A percentile compares a stretch with the other conserved stretches of the same genome.
These are phyloP conservation scores for Rhingia campestris DNA, from an alignment of 2,888 invertebrate species.

Conservation along the genomic window DNA sequence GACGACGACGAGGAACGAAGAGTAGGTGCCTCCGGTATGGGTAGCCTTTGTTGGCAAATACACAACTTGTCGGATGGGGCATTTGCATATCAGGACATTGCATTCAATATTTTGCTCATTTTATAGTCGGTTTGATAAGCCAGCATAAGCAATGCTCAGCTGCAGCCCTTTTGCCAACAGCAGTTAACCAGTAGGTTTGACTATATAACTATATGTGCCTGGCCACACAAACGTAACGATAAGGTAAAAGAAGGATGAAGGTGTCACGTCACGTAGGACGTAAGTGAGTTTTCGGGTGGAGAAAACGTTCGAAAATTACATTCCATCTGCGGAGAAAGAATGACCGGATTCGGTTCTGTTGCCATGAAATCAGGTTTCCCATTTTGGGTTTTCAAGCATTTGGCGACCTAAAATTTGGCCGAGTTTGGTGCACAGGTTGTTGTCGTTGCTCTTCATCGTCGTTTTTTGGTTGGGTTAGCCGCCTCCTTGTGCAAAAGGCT, in stretches of 20 bases:
- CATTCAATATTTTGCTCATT: constrained; percentile 74
- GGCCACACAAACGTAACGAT: neutral
- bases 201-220: neutral
- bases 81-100: constrained; percentile 74
- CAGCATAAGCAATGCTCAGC: constrained; percentile 62
- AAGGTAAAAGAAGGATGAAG: constrained; percentile 32
- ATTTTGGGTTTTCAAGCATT: constrained; percentile 46
- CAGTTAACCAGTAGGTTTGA: constrained; percentile 1
- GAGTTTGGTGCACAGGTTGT: constrained; percentile 21
- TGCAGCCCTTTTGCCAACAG: constrained; percentile 25
- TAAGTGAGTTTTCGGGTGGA: constrained; percentile 54
- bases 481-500: neutral
- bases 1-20: neutral
- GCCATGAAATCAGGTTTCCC: constrained; percentile 57
- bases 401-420: constrained; percentile 16
- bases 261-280: constrained; percentile 49
- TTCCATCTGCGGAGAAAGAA: constrained; percentile 52
- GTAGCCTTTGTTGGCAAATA: constrained; percentile 55
- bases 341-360: constrained; percentile 30
- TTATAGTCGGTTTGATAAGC: constrained; percentile 70
- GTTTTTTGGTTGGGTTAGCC: neutral
- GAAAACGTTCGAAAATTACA: constrained; percentile 52
- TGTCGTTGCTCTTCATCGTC: neutral
- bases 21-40: constrained; percentile 4
- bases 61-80: constrained; percentile 61